Evolutionary conservation across 2,113 vertebrate species (phyloP).

Genomic region (Nettapus auritus): DNA sequence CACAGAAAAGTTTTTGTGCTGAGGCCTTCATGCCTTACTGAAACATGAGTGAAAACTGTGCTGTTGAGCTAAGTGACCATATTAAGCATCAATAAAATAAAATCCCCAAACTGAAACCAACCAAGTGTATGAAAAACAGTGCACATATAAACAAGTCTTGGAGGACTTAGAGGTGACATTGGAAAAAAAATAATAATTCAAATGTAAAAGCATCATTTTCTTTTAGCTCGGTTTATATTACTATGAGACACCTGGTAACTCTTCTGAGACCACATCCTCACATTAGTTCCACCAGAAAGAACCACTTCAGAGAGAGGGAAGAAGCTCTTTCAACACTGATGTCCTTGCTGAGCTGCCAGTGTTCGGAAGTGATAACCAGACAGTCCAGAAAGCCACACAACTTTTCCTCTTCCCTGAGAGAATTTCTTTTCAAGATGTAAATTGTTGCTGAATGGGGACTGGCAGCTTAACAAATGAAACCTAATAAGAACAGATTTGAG

Average conservation of each 20-base stretch:
- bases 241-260: background rate
- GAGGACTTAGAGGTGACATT: background rate
- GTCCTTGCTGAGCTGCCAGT: background rate
- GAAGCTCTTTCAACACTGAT: background rate
- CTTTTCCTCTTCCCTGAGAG: background rate
- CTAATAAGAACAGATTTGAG: background rate
- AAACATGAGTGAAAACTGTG: background rate
- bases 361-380: background rate
- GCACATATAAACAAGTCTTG: background rate
- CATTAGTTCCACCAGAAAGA: background rate
- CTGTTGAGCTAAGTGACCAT: background rate
- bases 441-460: background rate
- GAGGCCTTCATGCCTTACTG: background rate
- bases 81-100: background rate
- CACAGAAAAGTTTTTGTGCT: background rate
- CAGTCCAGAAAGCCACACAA: background rate
- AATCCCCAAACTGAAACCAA: background rate
- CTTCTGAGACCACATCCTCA: background rate
- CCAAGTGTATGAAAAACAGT: background rate
- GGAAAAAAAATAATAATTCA: background rate
- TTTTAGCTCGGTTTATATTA: background rate
- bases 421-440: background rate
- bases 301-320: background rate
- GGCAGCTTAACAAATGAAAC: background rate
- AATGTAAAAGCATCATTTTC: accelerated